Conservation (phyloP, 2,797 vertebrate species). For the Bradypodion ventrale region DNA sequence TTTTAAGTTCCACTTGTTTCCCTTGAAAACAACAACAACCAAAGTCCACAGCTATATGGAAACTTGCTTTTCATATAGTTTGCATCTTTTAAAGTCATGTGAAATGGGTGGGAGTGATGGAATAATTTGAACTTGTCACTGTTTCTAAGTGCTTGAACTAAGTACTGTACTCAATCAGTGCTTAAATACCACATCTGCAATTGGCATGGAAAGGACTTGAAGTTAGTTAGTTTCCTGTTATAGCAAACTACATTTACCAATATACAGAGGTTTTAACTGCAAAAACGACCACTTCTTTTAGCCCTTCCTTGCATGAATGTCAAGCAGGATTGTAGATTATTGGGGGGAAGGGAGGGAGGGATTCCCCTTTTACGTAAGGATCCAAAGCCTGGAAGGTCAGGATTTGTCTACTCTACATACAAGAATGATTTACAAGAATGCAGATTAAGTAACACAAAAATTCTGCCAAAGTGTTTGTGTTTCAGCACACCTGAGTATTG, state of each 20-base stretch:
- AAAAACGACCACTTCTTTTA: not conserved
- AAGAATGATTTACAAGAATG: not conserved
- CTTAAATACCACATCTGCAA: not conserved
- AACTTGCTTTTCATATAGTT: not conserved
- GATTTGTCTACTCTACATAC: not conserved
- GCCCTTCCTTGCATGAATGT: slow-evolving; percentile 42
- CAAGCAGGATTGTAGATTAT: fast-evolving
- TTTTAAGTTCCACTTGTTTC: not conserved
- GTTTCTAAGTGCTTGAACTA: not conserved
- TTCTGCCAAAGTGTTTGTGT: not conserved
- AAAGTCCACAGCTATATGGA: slow-evolving; percentile 2
- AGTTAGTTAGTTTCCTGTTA: slow-evolving; percentile 2
- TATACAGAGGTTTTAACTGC: not conserved
- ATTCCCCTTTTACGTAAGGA: slow-evolving; percentile 5
- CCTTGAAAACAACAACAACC: not conserved
- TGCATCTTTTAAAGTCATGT: not conserved
- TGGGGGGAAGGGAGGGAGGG: fast-evolving
- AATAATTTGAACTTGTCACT: not conserved
- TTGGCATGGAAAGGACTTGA: not conserved
- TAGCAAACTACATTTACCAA: slow-evolving; percentile 11
- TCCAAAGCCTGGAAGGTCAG: slow-evolving; percentile 45
- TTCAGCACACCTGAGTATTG: not conserved
- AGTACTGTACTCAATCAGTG: not conserved
- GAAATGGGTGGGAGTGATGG: not conserved
- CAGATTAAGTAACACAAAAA: not conserved